phyloP scores from a whole-genome alignment of 1,140 invertebrate species.

The Babylonia areolata region DNA sequence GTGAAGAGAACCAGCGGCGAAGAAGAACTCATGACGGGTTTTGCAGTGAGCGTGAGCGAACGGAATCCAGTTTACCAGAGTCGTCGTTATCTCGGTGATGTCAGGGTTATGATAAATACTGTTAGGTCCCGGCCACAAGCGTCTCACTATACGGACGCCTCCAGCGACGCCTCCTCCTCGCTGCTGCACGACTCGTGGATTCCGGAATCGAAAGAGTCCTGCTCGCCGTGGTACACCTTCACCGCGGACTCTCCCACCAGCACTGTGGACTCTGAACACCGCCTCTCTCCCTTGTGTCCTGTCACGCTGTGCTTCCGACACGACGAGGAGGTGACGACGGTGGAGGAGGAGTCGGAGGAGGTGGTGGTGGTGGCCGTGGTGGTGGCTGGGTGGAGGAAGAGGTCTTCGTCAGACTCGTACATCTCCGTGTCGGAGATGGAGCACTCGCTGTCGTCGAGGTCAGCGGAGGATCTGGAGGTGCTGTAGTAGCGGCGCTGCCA shows the following conservation, averaged over 20 bases:
- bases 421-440: constrained; percentile 63
- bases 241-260: constrained; percentile 26
- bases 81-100: no score
- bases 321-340: not conserved
- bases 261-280: not conserved
- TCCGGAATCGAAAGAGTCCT: constrained; percentile 64
- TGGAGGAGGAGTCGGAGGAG: not conserved
- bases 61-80: no score
- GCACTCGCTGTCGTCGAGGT: constrained; percentile 51
- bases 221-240: constrained; percentile 49
- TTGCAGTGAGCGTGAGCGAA: no score
- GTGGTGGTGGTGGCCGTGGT: constrained; percentile 21
- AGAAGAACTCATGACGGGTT: not conserved
- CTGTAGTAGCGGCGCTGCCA: constrained; percentile 62
- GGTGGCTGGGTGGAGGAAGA: constrained; percentile 33
- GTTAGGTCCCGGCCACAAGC: not conserved
- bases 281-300: not conserved
- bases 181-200: constrained; percentile 53
- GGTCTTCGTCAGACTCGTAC: constrained; percentile 59
- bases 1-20: not conserved
- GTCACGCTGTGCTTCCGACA: not conserved
- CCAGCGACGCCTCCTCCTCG: constrained; percentile 29
- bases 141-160: constrained; percentile 6
- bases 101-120: not conserved
- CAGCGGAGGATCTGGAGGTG: constrained; percentile 56